A percentile compares a stretch with the other conserved stretches of the same genome.
Conservation (phyloP, 2,888 invertebrate genomes). For the Drosophila fulvimacula region DNA sequence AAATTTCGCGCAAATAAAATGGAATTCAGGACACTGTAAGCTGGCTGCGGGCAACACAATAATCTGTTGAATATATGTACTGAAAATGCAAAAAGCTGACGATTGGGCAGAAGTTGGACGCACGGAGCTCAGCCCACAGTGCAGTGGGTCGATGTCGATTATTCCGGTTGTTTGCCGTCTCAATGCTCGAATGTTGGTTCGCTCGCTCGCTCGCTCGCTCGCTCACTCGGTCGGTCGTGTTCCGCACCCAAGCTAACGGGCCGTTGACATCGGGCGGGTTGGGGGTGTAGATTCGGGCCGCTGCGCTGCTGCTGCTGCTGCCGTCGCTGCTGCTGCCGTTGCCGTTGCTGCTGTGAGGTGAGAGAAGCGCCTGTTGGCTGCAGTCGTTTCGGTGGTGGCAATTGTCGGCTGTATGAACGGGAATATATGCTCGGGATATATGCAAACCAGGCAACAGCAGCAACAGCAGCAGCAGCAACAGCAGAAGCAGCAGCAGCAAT, state of each 20-base stretch:
- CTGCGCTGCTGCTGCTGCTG: slow-evolving; percentile 32
- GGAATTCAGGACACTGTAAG: slow-evolving; percentile 28
- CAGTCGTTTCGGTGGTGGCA: slow-evolving; percentile 75
- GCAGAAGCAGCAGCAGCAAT: too few species aligned
- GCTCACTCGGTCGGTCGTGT: slow-evolving; percentile 11
- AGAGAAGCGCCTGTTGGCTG: slow-evolving; percentile 57
- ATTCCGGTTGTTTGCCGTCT: slow-evolving; percentile 79
- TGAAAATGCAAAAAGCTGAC: slow-evolving; percentile 32
- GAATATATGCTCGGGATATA: slow-evolving; percentile 45
- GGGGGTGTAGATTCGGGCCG: slow-evolving; percentile 36
- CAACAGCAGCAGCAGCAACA: slow-evolving; percentile 10
- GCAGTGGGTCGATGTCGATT: slow-evolving; percentile 80
- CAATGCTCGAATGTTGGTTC: slow-evolving; percentile 54
- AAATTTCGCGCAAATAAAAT: too few species aligned
- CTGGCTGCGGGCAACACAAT: slow-evolving; percentile 10
- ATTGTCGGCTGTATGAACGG: slow-evolving; percentile 63
- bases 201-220: slow-evolving; percentile 20
- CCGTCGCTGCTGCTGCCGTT: slow-evolving; percentile 6
- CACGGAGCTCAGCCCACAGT: slow-evolving; percentile 62
- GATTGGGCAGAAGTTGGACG: slow-evolving; percentile 45
- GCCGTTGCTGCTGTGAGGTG: slow-evolving; percentile 35
- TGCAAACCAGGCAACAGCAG: slow-evolving; percentile 54
- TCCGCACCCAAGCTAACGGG: slow-evolving; percentile 58
- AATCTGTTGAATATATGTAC: slow-evolving; percentile 60
- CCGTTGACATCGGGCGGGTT: slow-evolving; percentile 63